Evolutionary conservation across 1,140 invertebrate species (phyloP).

Genomic region (Tenebrio molitor): DNA sequence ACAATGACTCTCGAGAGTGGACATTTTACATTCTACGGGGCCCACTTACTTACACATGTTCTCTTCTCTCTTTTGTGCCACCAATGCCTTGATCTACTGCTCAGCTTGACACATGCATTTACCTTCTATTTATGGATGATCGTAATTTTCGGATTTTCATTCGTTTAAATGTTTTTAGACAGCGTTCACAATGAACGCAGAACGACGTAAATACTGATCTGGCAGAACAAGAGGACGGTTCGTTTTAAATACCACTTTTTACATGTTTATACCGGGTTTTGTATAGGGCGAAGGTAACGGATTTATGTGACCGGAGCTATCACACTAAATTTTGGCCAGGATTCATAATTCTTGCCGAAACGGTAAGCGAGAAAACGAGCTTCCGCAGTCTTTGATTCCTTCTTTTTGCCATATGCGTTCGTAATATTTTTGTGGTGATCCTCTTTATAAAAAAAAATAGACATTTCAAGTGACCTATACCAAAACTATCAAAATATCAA

Average conservation of each 20-base stretch:
- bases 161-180: conserved; percentile 50
- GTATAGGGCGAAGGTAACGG: conserved; percentile 13
- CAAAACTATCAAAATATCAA: background rate
- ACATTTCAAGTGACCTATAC: background rate
- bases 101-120: conserved; percentile 44
- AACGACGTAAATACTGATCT: conserved; percentile 42
- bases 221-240: conserved; percentile 46
- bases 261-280: conserved; percentile 31
- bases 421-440: background rate
- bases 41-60: conserved; percentile 55
- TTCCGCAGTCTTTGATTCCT: too few relatives aligned
- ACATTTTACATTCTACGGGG: conserved; percentile 60
- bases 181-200: conserved; percentile 44
- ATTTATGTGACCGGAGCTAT: conserved; percentile 26
- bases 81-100: conserved; percentile 50
- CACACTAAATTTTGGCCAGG: conserved; percentile 7
- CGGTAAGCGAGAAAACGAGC: background rate
- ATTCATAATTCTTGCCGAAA: background rate
- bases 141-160: conserved; percentile 53
- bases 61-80: conserved; percentile 39
- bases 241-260: conserved; percentile 46
- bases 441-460: too few relatives aligned
- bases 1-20: conserved; percentile 61
- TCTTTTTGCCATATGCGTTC: too few relatives aligned
- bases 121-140: conserved; percentile 48